phyloP scores from a whole-genome alignment of 1,140 invertebrate species.

The Drosophila baimaii region DNA sequence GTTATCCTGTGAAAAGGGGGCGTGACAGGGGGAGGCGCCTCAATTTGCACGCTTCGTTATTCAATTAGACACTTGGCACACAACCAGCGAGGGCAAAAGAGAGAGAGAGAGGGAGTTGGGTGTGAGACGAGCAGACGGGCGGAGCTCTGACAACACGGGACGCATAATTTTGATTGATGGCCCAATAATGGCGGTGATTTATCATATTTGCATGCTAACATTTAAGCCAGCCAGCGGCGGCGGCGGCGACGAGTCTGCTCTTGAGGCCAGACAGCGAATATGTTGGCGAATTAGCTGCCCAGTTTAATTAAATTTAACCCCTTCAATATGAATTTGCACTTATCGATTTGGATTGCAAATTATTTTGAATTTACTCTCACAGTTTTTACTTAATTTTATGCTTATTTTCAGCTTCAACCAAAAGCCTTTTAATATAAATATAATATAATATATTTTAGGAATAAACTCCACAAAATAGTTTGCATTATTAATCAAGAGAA shows the following conservation, averaged over 20 bases:
- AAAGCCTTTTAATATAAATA: too few species aligned
- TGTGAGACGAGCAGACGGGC: conserved; percentile 20
- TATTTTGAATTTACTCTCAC: neutral
- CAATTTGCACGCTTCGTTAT: conserved; percentile 83
- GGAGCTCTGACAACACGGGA: conserved; percentile 34
- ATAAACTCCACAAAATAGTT: neutral
- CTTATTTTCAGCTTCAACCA: too few species aligned
- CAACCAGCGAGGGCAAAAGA: conserved; percentile 17
- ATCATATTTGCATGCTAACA: conserved; percentile 81
- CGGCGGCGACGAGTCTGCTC: conserved; percentile 26
- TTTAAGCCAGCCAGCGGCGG: conserved; percentile 36
- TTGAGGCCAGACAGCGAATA: conserved; percentile 18
- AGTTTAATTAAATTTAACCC: conserved; percentile 40
- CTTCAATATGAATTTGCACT: neutral
- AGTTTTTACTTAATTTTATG: too few species aligned
- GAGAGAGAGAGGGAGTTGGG: conserved; percentile 5
- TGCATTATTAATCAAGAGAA: neutral
- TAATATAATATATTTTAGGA: neutral
- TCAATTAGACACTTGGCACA: conserved; percentile 81
- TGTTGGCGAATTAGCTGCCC: conserved; percentile 25
- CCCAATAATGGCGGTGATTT: conserved; percentile 82
- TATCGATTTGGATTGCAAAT: neutral
- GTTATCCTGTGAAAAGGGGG: conserved; percentile 11
- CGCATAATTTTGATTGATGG: conserved; percentile 83
- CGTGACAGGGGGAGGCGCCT: conserved; percentile 40